Percentiles rank a stretch among this genome's conserved stretches.
These are phyloP conservation scores for Acipenser ruthenus DNA, from an alignment of 2,797 vertebrate species.

Conservation along the genomic window DNA sequence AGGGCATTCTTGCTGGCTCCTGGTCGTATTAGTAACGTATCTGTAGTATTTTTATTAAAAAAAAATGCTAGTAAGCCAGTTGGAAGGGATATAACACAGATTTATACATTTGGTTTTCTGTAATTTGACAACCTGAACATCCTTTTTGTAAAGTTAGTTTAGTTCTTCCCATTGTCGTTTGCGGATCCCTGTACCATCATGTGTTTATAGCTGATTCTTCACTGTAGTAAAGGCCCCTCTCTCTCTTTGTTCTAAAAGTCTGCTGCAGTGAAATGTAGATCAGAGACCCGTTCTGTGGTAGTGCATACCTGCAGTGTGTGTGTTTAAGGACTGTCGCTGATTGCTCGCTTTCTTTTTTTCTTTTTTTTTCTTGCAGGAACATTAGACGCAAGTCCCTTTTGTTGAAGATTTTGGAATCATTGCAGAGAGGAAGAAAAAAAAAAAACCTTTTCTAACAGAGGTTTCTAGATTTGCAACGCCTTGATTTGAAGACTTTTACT, in stretches of 20 bases:
- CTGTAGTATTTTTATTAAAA: too few species aligned
- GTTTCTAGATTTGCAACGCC: constrained; percentile 92
- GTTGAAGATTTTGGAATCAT: constrained; percentile 66
- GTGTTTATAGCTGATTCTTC: background rate
- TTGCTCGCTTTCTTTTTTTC: background rate
- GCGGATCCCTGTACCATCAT: too few species aligned
- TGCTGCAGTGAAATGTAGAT: background rate
- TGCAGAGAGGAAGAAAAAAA: constrained; percentile 68
- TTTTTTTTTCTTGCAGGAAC: constrained; percentile 65
- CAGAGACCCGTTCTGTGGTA: background rate
- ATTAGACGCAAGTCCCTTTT: constrained; percentile 70
- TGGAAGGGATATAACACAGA: too few species aligned
- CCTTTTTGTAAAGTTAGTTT: too few species aligned
- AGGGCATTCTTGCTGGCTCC: too few species aligned
- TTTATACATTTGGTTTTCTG: too few species aligned
- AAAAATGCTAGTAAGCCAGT: too few species aligned
- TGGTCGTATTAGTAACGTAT: too few species aligned
- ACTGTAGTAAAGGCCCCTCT: background rate
- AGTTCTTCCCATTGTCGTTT: too few species aligned
- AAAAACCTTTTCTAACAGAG: constrained; percentile 82
- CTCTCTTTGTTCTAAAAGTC: background rate
- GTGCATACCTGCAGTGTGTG: background rate
- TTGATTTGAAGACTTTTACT: constrained; percentile 75
- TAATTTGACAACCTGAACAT: too few species aligned
- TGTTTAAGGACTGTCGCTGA: constrained; percentile 10